A percentile compares a stretch with the other conserved stretches of the same genome.
Conservation (phyloP, 2,888 invertebrate genomes). For the Morpho deidamia region DNA sequence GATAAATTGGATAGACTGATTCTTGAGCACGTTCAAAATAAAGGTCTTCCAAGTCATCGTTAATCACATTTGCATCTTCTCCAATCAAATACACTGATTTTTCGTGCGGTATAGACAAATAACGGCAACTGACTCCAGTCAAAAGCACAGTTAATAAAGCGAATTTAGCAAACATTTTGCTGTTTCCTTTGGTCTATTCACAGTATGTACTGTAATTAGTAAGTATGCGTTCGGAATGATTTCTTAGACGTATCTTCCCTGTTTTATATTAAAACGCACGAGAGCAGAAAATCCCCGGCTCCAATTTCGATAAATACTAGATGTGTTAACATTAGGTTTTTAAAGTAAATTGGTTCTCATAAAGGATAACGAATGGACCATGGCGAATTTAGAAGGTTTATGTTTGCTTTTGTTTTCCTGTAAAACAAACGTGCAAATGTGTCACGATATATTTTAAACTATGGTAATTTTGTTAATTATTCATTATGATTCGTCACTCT, state of each 20-base stretch:
- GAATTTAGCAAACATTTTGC: slow-evolving; percentile 16
- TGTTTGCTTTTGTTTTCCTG: too few relatives aligned
- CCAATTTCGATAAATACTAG: not conserved
- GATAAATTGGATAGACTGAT: slow-evolving; percentile 17
- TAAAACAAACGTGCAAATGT: too few relatives aligned
- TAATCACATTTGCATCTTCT: slow-evolving; percentile 5
- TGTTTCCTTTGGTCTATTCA: not conserved
- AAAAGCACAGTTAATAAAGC: slow-evolving; percentile 7
- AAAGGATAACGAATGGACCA: not conserved
- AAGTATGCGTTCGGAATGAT: slow-evolving; percentile 10
- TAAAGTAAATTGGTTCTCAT: not conserved
- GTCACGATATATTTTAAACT: too few relatives aligned
- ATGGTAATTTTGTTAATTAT: not conserved
- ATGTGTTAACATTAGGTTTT: not conserved
- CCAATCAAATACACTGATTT: slow-evolving; percentile 8
- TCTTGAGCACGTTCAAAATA: slow-evolving; percentile 21
- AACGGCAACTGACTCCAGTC: slow-evolving; percentile 14
- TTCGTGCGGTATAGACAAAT: slow-evolving; percentile 5
- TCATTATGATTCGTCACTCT: too few relatives aligned
- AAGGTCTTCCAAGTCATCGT: slow-evolving; percentile 20
- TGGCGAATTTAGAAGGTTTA: not conserved
- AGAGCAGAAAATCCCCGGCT: slow-evolving; percentile 14
- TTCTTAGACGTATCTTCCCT: not conserved
- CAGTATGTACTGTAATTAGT: not conserved
- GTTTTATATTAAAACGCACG: slow-evolving; percentile 11